Base-by-base conservation (phyloP, 92 coral and sea anemone genomes). In the Diadumene lineata region DNA sequence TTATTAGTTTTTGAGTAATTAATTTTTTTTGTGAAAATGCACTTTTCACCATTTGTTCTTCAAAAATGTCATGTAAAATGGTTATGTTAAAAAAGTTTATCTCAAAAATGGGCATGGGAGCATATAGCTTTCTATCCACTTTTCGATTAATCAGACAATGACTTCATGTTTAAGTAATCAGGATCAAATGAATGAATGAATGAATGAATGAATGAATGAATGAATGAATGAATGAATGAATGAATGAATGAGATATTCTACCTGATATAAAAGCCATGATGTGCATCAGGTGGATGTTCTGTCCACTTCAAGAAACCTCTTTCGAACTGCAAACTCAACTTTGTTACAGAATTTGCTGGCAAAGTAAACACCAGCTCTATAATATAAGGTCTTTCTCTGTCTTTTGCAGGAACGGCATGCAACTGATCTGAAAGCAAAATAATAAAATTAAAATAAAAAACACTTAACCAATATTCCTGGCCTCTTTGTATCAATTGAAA, bases 271-370 rank as follows among this genome's bases (percentile, higher is more conserved):
- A 96, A 96, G 31, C 99, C 99, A 57, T 96, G 99, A 56, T 96
- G 99, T 1, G 99, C 97, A 63, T 96, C 99, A 30, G 99, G 99
- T 8, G 99, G 99, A 70, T 92, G 97, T 68, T 96, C 99, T 1
- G 97, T 92, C 99, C 99, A 96, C 43, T 92, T 92, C 53, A 96
- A 84, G 74, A 92, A 96, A 23, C 93, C 99, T 60, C 89, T 80
- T 33, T 96, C 87, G 72, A 96, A 96, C 81, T 96, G 90, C 66
- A 96, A 56, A 58, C 92, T 86, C 44, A 96, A 75, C 50, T 86
- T 82, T 26, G 92, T 86, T 32, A 86, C 82, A 7, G 99, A 96
- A 80, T 89, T 81, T 50, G 99, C 88, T 60, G 99, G 94, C n/a
- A 96, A 67, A 15, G 93, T 89, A 27, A 96, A 57, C 64, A 82